phyloP scores from a whole-genome alignment of 2,113 vertebrate species.

The Lathamus discolor region DNA sequence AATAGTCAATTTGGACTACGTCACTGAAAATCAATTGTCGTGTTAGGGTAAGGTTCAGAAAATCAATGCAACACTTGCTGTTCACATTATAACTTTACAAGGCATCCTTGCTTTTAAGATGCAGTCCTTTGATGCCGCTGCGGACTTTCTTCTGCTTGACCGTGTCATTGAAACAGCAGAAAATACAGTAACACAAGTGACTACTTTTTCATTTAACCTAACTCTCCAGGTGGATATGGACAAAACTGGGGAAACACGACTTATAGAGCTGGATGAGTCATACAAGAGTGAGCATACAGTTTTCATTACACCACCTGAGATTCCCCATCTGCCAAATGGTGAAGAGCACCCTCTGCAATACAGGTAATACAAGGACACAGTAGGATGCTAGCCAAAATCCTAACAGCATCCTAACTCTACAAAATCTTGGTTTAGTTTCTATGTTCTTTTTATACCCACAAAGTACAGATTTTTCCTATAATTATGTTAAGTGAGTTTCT shows the following conservation, averaged over 20 bases:
- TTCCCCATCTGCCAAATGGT: slow-evolving; percentile 88
- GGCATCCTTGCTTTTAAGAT: neutral
- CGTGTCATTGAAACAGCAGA: neutral
- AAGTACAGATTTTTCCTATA: neutral
- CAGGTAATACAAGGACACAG: slow-evolving; percentile 77
- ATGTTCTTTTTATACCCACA: neutral
- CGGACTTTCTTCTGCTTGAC: neutral
- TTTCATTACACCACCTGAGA: slow-evolving; percentile 95
- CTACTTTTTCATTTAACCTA: neutral
- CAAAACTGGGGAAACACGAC: slow-evolving; percentile 84
- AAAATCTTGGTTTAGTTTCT: neutral
- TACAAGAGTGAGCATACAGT: slow-evolving; percentile 97
- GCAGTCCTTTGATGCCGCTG: neutral
- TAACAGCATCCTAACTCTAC: neutral
- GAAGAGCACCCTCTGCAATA: slow-evolving; percentile 91
- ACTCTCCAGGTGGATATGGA: slow-evolving; percentile 88
- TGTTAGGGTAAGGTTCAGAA: neutral
- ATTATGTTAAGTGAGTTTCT: neutral
- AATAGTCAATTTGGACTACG: neutral
- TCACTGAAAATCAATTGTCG: fast-evolving
- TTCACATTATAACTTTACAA: neutral
- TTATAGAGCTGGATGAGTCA: slow-evolving; percentile 96
- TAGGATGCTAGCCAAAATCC: neutral
- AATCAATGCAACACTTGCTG: fast-evolving
- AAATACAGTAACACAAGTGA: neutral